phyloP scores from a whole-genome alignment of 2,888 invertebrate genomes.

The Eupithecia centaureata region DNA sequence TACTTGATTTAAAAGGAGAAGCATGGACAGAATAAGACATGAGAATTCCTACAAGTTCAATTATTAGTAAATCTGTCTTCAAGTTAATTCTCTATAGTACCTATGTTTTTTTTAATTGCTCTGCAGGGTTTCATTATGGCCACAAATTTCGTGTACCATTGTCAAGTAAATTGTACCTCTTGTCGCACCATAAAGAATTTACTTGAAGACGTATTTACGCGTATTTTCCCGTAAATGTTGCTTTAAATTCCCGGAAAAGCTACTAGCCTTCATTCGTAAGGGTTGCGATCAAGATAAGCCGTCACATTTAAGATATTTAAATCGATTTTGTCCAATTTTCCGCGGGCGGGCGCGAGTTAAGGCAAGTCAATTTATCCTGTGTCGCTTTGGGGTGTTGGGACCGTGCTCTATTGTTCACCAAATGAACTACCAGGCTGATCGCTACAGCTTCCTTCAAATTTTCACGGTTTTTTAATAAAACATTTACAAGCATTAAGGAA shows the following conservation, averaged over 20 bases:
- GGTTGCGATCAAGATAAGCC: constrained; percentile 73
- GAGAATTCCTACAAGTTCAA: neutral
- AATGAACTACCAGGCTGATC: constrained; percentile 76
- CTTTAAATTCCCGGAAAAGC: constrained; percentile 16
- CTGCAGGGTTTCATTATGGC: too few species aligned
- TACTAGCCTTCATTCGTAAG: constrained; percentile 27
- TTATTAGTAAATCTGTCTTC: neutral
- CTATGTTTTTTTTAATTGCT: too few species aligned
- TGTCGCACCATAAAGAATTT: neutral
- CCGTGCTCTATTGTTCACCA: constrained; percentile 76
- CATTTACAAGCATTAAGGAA: neutral
- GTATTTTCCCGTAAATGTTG: neutral
- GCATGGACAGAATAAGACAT: neutral
- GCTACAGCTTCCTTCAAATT: constrained; percentile 70
- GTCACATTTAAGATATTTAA: constrained; percentile 83
- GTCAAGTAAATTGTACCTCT: too few species aligned
- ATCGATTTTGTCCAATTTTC: constrained; percentile 84
- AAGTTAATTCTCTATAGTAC: neutral
- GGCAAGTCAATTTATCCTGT: constrained; percentile 81
- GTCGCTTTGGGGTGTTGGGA: constrained; percentile 70
- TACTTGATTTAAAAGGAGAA: neutral
- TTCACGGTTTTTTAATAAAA: constrained; percentile 53
- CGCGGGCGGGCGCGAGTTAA: constrained; percentile 76
- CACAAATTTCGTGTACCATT: too few species aligned
- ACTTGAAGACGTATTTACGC: neutral